Conservation (phyloP, 2,113 vertebrate genomes). For the Carettochelys insculpta region DNA sequence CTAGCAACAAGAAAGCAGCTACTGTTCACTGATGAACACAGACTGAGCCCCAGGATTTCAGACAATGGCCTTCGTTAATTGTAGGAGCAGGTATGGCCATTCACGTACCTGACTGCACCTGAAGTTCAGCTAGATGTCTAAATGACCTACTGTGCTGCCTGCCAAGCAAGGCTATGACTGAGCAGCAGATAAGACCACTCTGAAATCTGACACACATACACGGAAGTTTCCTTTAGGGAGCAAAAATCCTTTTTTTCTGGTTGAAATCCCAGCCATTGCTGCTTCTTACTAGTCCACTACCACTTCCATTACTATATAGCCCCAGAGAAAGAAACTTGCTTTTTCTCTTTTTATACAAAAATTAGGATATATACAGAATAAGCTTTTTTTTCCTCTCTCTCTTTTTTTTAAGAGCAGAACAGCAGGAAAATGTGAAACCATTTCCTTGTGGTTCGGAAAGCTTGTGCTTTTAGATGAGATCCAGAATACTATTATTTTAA, state of each 20-base stretch:
- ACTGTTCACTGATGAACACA: background rate
- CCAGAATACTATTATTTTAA: slow-evolving; percentile 32
- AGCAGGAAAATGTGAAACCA: slow-evolving; percentile 43
- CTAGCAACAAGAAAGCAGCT: background rate
- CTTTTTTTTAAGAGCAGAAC: background rate
- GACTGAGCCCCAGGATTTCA: background rate
- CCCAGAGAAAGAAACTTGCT: background rate
- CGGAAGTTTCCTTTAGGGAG: background rate
- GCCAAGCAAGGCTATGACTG: background rate
- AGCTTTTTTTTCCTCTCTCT: background rate
- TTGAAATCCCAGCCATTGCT: fast-evolving
- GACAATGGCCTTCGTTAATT: background rate
- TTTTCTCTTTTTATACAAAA: background rate
- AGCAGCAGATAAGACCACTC: background rate
- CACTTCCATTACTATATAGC: background rate
- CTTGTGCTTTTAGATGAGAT: slow-evolving; percentile 62
- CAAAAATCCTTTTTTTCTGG: background rate
- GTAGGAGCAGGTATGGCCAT: background rate
- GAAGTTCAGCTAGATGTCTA: background rate
- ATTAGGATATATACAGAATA: background rate
- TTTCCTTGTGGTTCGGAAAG: slow-evolving; percentile 61
- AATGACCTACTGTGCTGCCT: background rate
- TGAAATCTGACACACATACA: background rate
- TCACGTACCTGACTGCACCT: background rate
- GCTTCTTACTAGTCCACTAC: background rate